phyloP scores from a whole-genome alignment of 2,113 vertebrate genomes.

The Pomatorhinus ruficollis region DNA sequence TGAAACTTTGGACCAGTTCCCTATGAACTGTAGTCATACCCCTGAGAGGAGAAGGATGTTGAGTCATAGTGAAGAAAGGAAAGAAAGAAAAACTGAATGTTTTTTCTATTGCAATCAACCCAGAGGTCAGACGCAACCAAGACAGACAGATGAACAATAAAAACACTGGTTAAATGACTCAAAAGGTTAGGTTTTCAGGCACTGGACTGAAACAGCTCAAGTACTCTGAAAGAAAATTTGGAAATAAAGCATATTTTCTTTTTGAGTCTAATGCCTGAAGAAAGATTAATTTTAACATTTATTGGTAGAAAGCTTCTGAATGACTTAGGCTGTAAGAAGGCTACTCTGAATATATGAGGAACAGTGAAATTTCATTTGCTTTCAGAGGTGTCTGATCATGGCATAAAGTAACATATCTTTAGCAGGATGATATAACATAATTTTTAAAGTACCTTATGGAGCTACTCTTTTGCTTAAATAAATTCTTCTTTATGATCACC shows the following conservation, averaged over 20 bases:
- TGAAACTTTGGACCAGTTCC: slow-evolving; percentile 41
- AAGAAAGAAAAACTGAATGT: slow-evolving; percentile 36
- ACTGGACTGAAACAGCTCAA: neutral
- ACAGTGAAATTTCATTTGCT: neutral
- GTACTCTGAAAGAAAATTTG: neutral
- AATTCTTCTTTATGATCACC: neutral
- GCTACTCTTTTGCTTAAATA: neutral
- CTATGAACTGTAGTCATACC: slow-evolving; percentile 39
- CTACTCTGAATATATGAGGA: neutral
- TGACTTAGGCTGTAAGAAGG: neutral
- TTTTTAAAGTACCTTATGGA: neutral
- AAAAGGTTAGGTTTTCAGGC: neutral
- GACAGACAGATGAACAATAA: slow-evolving; percentile 44
- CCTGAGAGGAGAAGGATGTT: slow-evolving; percentile 55
- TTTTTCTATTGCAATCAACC: slow-evolving; percentile 41
- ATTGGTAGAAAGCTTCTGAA: neutral
- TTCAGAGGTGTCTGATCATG: neutral
- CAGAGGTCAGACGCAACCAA: slow-evolving; percentile 26
- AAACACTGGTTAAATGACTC: slow-evolving; percentile 43
- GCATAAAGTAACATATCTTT: neutral
- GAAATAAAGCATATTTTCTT: neutral
- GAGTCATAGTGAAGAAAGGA: slow-evolving; percentile 52
- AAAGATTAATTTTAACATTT: neutral
- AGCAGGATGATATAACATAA: neutral
- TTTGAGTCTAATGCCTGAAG: neutral